Evolutionary conservation across 2,888 invertebrate genomes (phyloP).

Genomic region (Aspidiotus destructor): DNA sequence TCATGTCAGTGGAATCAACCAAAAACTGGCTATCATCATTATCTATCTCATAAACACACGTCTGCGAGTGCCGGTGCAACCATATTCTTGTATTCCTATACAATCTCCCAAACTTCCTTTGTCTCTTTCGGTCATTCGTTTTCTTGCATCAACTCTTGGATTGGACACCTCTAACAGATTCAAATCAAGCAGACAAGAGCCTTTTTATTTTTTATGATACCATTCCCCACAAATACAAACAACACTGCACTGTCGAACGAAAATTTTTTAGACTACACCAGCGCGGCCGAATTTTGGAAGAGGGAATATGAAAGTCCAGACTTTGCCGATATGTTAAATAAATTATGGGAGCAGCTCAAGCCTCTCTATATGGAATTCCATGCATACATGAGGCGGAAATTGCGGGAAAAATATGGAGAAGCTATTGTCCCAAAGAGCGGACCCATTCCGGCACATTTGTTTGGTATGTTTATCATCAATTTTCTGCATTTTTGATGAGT

Average conservation of each 20-base stretch:
- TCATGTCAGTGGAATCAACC: too few species aligned
- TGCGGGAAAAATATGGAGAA: constrained; percentile 63
- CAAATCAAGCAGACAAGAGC: too few species aligned
- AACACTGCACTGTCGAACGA: not conserved
- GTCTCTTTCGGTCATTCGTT: too few species aligned
- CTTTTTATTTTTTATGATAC: not conserved
- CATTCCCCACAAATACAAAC: too few species aligned
- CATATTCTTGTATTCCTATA: too few species aligned
- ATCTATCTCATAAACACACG: too few species aligned
- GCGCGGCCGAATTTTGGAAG: constrained; percentile 62
- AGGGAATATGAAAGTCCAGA: constrained; percentile 59
- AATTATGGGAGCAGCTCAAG: constrained; percentile 61
- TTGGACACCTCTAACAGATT: too few species aligned
- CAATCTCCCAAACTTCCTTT: too few species aligned
- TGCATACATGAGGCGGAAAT: constrained; percentile 64
- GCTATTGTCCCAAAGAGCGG: constrained; percentile 54
- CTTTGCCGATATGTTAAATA: constrained; percentile 58
- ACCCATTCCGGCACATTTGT: constrained; percentile 66
- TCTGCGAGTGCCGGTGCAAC: too few species aligned
- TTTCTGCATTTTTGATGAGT: constrained; percentile 1
- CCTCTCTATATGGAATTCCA: constrained; percentile 76
- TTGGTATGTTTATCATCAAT: constrained; percentile 45
- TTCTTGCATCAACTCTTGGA: too few species aligned
- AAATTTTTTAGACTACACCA: constrained; percentile 51
- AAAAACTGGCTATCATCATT: too few species aligned